These are phyloP conservation scores for Luperina testacea DNA, from an alignment of 2,888 invertebrate species.

Conservation along the genomic window DNA sequence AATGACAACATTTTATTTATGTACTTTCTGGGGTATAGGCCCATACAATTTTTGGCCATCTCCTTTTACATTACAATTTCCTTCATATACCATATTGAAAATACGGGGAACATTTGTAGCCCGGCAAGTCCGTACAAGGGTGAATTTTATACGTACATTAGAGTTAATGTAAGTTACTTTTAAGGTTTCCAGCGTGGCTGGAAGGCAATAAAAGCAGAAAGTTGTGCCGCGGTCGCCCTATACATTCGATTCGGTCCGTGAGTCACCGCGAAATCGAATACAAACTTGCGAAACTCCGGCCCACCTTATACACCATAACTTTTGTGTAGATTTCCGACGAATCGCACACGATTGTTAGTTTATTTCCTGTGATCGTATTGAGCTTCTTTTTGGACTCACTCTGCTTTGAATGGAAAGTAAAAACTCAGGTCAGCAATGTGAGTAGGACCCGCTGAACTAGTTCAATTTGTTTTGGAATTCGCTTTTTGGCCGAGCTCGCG, in stretches of 20 bases:
- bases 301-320: slow-evolving; percentile 68
- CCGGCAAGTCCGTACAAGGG: slow-evolving; percentile 46
- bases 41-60: too few species aligned
- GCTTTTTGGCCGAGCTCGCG: slow-evolving; percentile 33
- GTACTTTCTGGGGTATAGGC: too few species aligned
- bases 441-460: slow-evolving; percentile 42
- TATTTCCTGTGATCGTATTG: slow-evolving; percentile 68
- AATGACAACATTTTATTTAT: too few species aligned
- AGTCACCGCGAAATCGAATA: slow-evolving; percentile 77
- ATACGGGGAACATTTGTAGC: slow-evolving; percentile 53
- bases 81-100: slow-evolving; percentile 57
- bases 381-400: slow-evolving; percentile 54
- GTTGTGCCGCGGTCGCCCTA: slow-evolving; percentile 70
- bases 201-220: slow-evolving; percentile 78
- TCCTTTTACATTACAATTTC: slow-evolving; percentile 53
- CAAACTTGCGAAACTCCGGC: slow-evolving; percentile 76
- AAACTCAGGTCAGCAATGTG: slow-evolving; percentile 57
- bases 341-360: slow-evolving; percentile 66
- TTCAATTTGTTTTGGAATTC: slow-evolving; percentile 52
- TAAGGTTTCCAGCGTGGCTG: slow-evolving; percentile 75
- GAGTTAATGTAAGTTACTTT: slow-evolving; percentile 74
- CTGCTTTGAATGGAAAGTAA: slow-evolving; percentile 59
- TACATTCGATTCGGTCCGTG: slow-evolving; percentile 77
- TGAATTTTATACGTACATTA: slow-evolving; percentile 61
- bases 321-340: slow-evolving; percentile 69